phyloP scores from a whole-genome alignment of 2,888 invertebrate genomes.

The Podabrus alpinus region DNA sequence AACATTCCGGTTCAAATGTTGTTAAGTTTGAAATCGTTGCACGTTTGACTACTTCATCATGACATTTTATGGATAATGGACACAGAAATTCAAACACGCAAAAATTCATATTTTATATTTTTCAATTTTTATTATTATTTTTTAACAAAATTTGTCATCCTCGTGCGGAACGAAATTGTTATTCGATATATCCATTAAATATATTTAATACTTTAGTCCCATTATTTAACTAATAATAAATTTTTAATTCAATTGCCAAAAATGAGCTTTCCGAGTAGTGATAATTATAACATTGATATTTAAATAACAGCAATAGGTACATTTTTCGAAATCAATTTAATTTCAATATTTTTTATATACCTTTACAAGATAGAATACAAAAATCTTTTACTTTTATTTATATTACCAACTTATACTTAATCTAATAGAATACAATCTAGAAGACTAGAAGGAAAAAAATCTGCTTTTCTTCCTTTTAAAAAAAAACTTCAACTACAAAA shows the following conservation, averaged over 20 bases:
- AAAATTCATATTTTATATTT: slow-evolving; percentile 16
- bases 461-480: too few relatives aligned
- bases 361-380: not conserved
- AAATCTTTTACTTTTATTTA: not conserved
- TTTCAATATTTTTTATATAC: not conserved
- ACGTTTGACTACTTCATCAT: slow-evolving; percentile 32
- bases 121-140: slow-evolving; percentile 1
- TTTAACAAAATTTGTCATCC: not conserved
- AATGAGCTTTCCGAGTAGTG: too few relatives aligned
- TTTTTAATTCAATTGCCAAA: too few relatives aligned
- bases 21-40: slow-evolving; percentile 29
- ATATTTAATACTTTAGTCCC: too few relatives aligned
- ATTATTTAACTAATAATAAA: too few relatives aligned
- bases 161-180: not conserved
- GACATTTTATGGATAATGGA: slow-evolving; percentile 33
- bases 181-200: too few relatives aligned
- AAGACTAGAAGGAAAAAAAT: too few relatives aligned
- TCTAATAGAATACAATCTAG: too few relatives aligned
- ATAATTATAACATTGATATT: too few relatives aligned
- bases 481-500: too few relatives aligned
- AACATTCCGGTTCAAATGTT: slow-evolving; percentile 34
- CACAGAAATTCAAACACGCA: slow-evolving; percentile 23
- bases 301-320: too few relatives aligned
- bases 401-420: not conserved
- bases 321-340: too few relatives aligned